Base-by-base conservation (phyloP, 2,113 vertebrate species). In the Stomatorhinus ivindoensis region DNA sequence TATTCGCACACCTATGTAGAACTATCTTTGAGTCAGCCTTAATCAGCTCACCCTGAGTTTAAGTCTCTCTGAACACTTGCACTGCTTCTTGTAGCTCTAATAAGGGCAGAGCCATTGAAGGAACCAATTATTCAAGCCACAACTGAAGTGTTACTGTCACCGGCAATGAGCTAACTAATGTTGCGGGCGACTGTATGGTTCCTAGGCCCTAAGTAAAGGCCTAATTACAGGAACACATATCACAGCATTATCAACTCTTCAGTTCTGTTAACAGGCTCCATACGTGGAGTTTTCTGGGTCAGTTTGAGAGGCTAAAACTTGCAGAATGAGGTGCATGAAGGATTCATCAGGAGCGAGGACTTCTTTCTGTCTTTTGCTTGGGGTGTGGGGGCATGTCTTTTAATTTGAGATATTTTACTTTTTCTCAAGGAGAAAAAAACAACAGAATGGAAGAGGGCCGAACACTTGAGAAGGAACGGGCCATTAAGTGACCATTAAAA, bases 121-220 rank as follows among this genome's bases (percentile, higher is more conserved):
- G 50, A 83, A 83, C 88, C 88, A 89, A 89, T 89, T 89, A 89
- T 42, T 51, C 27, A 51, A 42, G 31, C 46, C 48, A 39, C 47
- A 19, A 24, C 69, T 11, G 35, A 42, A 89, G 80, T 35, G 48
- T 53, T 39, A 47, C 73, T 82, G 88, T 83, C 88, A 89, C 48
- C 21, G 17, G 31, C 88, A 83, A 89, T 83, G 47, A 89, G 88
- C 47, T 89, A 82, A 88, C 88, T 82, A 89, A 89, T 83, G 88
- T 80, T 53, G 3, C n/a, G 19, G 46, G 88, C 35, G 15, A 42
- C 48, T 47, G 48, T 55, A 48, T 83, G 88, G n/a, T 35, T 80
- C 88, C 73, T 27, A 47, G 46, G 51, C 88, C 19, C 31, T 83
- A 76, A 42, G 48, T 50, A 53, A n/a, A 83, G 31, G 47, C 69